Percentiles rank a stretch among this genome's conserved stretches.
phyloP scores from a whole-genome alignment of 2,888 invertebrate species.

The Cheilosia soror region DNA sequence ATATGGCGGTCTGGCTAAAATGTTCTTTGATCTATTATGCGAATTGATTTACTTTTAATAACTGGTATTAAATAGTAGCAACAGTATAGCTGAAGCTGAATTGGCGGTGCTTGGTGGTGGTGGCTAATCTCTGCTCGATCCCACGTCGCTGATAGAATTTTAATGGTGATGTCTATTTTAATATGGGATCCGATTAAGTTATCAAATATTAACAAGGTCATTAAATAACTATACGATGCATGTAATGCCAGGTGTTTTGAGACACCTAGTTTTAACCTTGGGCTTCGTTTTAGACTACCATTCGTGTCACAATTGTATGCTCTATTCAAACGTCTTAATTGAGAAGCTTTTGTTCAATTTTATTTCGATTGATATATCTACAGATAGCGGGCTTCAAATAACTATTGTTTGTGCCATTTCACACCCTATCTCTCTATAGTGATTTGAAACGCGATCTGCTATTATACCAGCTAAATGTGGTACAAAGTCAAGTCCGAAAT shows the following conservation, averaged over 20 bases:
- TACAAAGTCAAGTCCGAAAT: neutral
- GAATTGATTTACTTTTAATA: constrained; percentile 68
- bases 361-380: too few species aligned
- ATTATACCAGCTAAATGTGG: neutral
- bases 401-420: too few species aligned
- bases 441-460: neutral
- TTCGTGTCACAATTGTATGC: too few species aligned
- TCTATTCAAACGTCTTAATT: too few species aligned
- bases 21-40: constrained; percentile 54
- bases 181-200: constrained; percentile 19
- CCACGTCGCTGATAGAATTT: constrained; percentile 29
- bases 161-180: constrained; percentile 34
- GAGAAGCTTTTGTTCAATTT: too few species aligned
- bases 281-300: too few species aligned
- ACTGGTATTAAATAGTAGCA: constrained; percentile 44
- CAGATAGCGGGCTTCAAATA: too few species aligned
- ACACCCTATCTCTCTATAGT: neutral
- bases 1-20: constrained; percentile 6
- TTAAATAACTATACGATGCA: neutral
- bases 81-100: constrained; percentile 16
- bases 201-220: neutral
- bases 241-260: neutral
- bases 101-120: constrained; percentile 15
- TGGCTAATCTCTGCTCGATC: constrained; percentile 27
- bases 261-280: neutral